phyloP scores from a whole-genome alignment of 2,888 invertebrate genomes.

The Copidosoma aretas region DNA sequence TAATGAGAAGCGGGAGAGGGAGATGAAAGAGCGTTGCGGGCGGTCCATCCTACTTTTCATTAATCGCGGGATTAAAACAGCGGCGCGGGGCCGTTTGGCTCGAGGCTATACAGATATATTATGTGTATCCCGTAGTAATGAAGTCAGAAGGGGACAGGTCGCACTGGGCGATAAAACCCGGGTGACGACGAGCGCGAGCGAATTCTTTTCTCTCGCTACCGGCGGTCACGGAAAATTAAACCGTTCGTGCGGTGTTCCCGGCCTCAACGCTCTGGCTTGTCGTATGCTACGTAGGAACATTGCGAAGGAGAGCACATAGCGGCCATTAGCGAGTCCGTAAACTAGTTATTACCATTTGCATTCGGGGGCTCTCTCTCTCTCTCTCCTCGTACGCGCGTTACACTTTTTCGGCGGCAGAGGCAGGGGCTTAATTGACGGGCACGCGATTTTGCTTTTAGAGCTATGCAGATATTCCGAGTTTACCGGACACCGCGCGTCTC shows the following conservation, averaged over 20 bases:
- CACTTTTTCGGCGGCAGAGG: background rate
- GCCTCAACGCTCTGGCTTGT: no score
- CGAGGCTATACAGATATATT: no score
- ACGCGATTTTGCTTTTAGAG: conserved; percentile 20
- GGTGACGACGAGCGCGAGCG: background rate
- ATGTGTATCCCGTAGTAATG: conserved; percentile 23
- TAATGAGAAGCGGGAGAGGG: conserved; percentile 30
- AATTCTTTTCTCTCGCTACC: background rate
- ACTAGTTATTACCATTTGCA: no score
- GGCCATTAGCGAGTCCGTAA: no score
- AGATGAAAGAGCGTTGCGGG: conserved; percentile 25
- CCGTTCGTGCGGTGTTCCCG: no score
- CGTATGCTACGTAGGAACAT: no score
- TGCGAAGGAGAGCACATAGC: no score
- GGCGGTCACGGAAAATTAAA: conserved; percentile 39
- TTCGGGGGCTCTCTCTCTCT: no score
- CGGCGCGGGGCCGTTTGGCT: conserved; percentile 14
- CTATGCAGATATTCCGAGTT: no score
- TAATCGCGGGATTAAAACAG: conserved; percentile 35
- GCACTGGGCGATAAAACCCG: background rate
- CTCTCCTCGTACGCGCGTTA: no score
- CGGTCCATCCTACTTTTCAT: conserved; percentile 28
- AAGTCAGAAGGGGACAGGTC: conserved; percentile 24
- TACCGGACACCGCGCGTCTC: no score
- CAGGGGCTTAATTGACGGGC: conserved; percentile 8